phyloP scores from a whole-genome alignment of 1,140 invertebrate species.

The Saccostrea cuccullata region DNA sequence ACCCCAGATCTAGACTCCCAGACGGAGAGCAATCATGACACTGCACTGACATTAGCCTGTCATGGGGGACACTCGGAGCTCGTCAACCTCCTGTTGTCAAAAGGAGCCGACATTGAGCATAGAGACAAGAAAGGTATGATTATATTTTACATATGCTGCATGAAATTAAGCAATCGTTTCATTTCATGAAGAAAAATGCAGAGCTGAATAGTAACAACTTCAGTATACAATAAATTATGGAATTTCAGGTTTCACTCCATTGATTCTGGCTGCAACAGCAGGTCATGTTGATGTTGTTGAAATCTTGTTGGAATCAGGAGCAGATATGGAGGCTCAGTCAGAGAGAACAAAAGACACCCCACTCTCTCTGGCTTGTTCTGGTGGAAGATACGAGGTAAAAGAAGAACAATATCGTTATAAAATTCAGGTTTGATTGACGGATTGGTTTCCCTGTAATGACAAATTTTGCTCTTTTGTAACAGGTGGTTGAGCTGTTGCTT shows the following conservation, averaged over 20 bases:
- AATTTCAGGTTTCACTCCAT: conserved; percentile 91
- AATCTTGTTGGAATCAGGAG: conserved; percentile 93
- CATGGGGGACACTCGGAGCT: conserved; percentile 97
- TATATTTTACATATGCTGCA: neutral
- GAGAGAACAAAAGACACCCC: conserved; percentile 99
- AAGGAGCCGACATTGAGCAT: conserved; percentile 97
- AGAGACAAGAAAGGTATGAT: conserved; percentile 92
- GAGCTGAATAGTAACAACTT: too few species aligned
- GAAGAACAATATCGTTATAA: neutral
- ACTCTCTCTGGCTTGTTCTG: conserved; percentile 97
- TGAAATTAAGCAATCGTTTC: neutral
- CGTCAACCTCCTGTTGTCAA: conserved; percentile 91
- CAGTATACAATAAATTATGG: neutral
- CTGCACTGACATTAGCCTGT: conserved; percentile 97
- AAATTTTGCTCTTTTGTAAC: conserved; percentile 33
- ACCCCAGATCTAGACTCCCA: conserved; percentile 92
- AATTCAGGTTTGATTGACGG: neutral
- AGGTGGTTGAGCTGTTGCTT: conserved; percentile 95
- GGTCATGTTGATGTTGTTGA: conserved; percentile 97
- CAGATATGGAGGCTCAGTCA: conserved; percentile 98
- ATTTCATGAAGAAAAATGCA: neutral
- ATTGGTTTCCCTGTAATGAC: neutral
- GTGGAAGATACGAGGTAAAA: conserved; percentile 91
- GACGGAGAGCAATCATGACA: conserved; percentile 99
- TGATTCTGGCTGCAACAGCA: conserved; percentile 97